Evolutionary conservation across 1,140 invertebrate genomes (phyloP).

Genomic region (Ylistrum balloti): DNA sequence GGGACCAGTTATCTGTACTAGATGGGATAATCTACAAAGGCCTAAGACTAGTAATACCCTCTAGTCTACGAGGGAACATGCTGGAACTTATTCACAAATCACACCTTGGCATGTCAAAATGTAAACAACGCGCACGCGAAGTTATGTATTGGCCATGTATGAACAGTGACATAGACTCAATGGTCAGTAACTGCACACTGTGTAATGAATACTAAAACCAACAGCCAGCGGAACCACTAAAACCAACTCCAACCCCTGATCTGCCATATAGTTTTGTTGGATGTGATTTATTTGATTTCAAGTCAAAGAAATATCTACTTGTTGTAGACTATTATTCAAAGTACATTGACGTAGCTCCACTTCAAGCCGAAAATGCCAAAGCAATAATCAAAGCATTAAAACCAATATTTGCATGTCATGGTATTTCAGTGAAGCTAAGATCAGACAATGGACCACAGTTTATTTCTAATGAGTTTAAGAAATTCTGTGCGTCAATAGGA

Average conservation of each 20-base stretch:
- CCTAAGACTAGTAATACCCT: conserved; percentile 77
- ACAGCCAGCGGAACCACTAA: conserved; percentile 54
- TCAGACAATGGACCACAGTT: conserved; percentile 83
- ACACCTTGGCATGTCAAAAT: conserved; percentile 83
- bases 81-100: conserved; percentile 80
- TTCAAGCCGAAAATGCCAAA: background rate
- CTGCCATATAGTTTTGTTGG: conserved; percentile 52
- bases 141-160: conserved; percentile 82
- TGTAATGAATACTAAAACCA: conserved; percentile 68
- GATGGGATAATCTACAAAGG: conserved; percentile 59
- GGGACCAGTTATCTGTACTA: conserved; percentile 47
- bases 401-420: conserved; percentile 49
- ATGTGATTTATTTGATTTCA: conserved; percentile 59
- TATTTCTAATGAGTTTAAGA: conserved; percentile 77
- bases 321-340: conserved; percentile 64
- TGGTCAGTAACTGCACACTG: conserved; percentile 80
- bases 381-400: conserved; percentile 46
- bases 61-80: conserved; percentile 74
- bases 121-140: conserved; percentile 78
- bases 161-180: conserved; percentile 81
- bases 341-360: conserved; percentile 52
- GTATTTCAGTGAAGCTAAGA: conserved; percentile 69
- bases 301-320: conserved; percentile 58
- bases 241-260: conserved; percentile 44
- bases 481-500: conserved; percentile 54